These are phyloP conservation scores for Heliocidaris erythrogramma DNA, from an alignment of 35 echinoderm and acorn worm species.

Conservation along the genomic window DNA sequence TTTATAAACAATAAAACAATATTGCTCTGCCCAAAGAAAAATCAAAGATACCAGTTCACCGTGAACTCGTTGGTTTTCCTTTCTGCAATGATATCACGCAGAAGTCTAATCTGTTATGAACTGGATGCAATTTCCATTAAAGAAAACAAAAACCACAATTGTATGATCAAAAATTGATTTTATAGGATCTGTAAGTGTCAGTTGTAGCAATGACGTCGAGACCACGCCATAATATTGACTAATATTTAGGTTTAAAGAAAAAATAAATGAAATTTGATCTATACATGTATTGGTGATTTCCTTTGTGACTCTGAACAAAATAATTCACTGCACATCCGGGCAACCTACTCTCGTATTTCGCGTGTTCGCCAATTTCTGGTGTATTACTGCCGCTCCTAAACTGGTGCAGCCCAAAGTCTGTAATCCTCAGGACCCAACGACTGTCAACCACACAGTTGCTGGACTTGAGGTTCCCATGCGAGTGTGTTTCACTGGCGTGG, in stretches of 20 bases:
- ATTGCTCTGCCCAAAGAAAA: too few relatives aligned
- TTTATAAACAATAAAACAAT: too few relatives aligned
- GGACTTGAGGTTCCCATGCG: constrained; percentile 91
- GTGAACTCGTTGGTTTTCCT: too few relatives aligned
- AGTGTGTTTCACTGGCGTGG: constrained; percentile 80
- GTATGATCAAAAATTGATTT: too few relatives aligned
- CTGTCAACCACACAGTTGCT: constrained; percentile 94
- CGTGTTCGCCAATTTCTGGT: constrained; percentile 59
- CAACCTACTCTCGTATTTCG: constrained; percentile 72
- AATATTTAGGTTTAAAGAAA: not conserved
- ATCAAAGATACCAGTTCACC: too few relatives aligned
- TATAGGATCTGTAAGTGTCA: too few relatives aligned
- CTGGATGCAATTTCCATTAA: too few relatives aligned
- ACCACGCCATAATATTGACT: too few relatives aligned
- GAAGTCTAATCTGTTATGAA: too few relatives aligned
- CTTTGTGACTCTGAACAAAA: not conserved
- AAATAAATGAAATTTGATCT: not conserved
- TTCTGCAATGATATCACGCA: too few relatives aligned
- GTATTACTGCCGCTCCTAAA: constrained; percentile 61
- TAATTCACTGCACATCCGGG: not conserved
- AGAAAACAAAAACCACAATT: too few relatives aligned
- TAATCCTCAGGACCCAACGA: constrained; percentile 86
- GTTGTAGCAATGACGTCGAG: too few relatives aligned
- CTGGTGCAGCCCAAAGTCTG: constrained; percentile 80
- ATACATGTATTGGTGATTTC: not conserved